phyloP scores from a whole-genome alignment of 1,140 invertebrate species.

The Orius insidiosus region DNA sequence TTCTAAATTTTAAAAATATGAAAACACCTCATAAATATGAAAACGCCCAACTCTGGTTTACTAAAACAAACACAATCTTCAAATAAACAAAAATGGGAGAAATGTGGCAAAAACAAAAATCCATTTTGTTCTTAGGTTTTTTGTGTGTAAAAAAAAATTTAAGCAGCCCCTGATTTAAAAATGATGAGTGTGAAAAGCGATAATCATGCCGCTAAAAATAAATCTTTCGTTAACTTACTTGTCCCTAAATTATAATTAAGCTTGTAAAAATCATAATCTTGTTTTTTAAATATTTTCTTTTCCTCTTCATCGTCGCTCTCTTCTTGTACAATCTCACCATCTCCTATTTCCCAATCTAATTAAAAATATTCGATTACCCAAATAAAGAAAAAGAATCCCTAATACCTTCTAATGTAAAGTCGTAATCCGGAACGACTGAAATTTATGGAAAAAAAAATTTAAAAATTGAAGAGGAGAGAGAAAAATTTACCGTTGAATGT shows the following conservation, averaged over 20 bases:
- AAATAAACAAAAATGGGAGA: no score
- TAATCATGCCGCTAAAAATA: background rate
- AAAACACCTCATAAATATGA: no score
- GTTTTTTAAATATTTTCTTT: conserved; percentile 17
- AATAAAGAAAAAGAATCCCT: background rate
- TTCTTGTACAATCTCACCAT: conserved; percentile 20
- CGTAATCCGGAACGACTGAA: background rate
- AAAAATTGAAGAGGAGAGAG: background rate
- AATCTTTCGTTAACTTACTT: conserved; percentile 14
- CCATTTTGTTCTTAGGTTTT: no score
- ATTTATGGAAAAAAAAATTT: background rate
- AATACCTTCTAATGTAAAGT: conserved; percentile 7
- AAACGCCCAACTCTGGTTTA: no score
- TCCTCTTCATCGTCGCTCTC: conserved; percentile 16
- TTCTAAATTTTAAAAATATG: no score
- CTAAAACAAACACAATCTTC: no score
- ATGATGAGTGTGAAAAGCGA: background rate
- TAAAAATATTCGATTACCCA: conserved; percentile 11
- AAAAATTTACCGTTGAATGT: conserved; percentile 23
- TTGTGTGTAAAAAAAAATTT: no score
- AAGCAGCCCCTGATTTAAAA: no score
- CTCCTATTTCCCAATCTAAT: conserved; percentile 27
- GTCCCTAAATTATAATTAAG: conserved; percentile 19
- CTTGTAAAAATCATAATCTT: conserved; percentile 43
- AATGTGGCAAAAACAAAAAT: no score